Conservation (phyloP, 2,888 invertebrate genomes). For the Mantis religiosa region DNA sequence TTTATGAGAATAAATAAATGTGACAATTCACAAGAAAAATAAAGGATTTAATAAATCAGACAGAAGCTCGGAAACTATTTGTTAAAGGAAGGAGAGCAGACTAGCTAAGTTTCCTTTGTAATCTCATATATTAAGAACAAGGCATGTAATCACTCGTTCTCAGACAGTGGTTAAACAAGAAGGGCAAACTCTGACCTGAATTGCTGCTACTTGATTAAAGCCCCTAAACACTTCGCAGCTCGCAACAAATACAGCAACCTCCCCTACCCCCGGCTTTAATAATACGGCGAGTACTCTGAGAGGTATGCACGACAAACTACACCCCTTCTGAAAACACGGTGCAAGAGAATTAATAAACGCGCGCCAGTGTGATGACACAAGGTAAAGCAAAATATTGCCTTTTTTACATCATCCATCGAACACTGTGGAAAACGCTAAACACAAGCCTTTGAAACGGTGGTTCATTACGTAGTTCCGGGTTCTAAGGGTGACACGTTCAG, state of each 20-base stretch:
- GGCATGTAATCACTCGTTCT: neutral
- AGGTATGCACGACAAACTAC: neutral
- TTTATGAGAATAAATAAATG: too few species aligned
- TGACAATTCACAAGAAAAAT: neutral
- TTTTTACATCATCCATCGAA: neutral
- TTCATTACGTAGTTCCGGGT: too few species aligned
- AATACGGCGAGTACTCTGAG: neutral
- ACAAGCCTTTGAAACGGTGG: neutral
- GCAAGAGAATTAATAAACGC: neutral
- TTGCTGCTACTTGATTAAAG: neutral
- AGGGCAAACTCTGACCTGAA: neutral
- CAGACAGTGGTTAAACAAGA: neutral
- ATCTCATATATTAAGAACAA: neutral
- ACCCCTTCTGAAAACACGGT: neutral
- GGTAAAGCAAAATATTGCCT: neutral
- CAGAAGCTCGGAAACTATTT: neutral
- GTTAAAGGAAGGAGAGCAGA: neutral
- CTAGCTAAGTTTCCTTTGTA: neutral
- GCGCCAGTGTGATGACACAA: neutral
- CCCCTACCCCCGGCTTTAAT: neutral
- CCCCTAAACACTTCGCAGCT: neutral
- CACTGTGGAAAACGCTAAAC: neutral
- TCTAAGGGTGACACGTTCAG: too few species aligned
- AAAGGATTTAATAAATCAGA: neutral
- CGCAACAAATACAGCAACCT: neutral